These are phyloP conservation scores for Carcharodon carcharias DNA, from an alignment of 2,797 vertebrate genomes.

Conservation along the genomic window DNA sequence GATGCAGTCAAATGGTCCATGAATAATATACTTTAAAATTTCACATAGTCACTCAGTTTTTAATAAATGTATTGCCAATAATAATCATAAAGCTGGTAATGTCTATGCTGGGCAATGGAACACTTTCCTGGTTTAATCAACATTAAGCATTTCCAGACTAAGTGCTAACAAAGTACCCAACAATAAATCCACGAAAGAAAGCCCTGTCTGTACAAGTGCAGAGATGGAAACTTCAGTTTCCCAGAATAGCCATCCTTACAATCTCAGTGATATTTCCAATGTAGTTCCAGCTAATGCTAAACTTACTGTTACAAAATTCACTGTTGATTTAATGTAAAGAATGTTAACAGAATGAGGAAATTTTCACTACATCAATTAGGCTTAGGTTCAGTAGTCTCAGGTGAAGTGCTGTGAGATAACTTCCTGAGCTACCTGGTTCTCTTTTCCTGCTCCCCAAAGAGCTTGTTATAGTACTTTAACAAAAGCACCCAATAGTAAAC, in stretches of 20 bases:
- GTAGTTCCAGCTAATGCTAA: not conserved
- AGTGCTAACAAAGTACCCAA: not conserved
- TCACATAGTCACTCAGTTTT: not conserved
- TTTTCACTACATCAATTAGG: not conserved
- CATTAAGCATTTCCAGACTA: not conserved
- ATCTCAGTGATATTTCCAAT: not conserved
- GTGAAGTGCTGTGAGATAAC: not conserved
- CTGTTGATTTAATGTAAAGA: not conserved
- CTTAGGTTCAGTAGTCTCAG: not conserved
- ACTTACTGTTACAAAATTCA: not conserved
- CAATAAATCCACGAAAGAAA: not conserved
- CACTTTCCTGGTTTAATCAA: not conserved
- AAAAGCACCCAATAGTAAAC: not conserved
- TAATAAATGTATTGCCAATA: not conserved
- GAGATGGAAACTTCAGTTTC: not conserved
- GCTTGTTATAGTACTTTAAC: not conserved
- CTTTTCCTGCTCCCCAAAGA: not conserved
- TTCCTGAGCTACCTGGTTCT: not conserved
- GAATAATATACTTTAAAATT: not conserved
- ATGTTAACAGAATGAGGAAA: not conserved
- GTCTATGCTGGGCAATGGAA: not conserved
- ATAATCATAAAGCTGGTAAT: not conserved
- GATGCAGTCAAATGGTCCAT: not conserved
- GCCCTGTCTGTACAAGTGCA: not conserved
- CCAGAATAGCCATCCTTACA: not conserved